These are phyloP conservation scores for Acrossocheilus wenchowensis DNA, from an alignment of 2,797 vertebrate species.

Conservation along the genomic window DNA sequence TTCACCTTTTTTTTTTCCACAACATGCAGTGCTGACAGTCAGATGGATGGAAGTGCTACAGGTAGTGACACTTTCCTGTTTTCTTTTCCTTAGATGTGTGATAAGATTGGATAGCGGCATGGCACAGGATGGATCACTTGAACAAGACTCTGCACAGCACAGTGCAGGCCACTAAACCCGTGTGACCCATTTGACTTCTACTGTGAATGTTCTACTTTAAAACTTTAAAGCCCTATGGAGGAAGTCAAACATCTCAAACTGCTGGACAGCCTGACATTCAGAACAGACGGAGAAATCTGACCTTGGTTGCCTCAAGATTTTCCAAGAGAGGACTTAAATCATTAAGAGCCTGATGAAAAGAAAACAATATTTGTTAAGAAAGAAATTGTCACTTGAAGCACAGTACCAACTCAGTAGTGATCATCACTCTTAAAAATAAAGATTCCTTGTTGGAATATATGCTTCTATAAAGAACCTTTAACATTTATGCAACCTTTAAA, in stretches of 20 bases:
- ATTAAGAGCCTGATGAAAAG: background rate
- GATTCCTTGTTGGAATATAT: background rate
- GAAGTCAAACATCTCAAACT: conserved; percentile 13
- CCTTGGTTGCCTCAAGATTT: background rate
- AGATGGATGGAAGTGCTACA: background rate
- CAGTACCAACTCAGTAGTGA: background rate
- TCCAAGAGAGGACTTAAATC: background rate
- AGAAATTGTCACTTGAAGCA: background rate
- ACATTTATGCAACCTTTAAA: background rate
- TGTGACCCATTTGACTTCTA: background rate
- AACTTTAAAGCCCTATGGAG: background rate
- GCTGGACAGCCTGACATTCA: background rate
- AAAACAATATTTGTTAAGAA: background rate
- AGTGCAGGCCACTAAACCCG: background rate
- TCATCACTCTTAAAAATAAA: background rate
- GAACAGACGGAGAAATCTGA: background rate
- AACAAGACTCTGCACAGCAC: background rate
- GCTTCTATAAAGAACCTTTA: background rate
- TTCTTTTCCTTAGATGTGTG: background rate
- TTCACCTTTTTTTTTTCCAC: background rate
- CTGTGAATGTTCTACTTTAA: conserved; percentile 17
- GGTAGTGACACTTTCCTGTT: background rate
- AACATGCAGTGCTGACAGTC: background rate
- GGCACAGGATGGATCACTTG: conserved; percentile 31
- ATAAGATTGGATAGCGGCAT: conserved; percentile 20